Evolutionary conservation across 2,888 invertebrate species (phyloP), one percentile per base, ranked within the genome.

Genomic region (Brenthis daphne): DNA sequence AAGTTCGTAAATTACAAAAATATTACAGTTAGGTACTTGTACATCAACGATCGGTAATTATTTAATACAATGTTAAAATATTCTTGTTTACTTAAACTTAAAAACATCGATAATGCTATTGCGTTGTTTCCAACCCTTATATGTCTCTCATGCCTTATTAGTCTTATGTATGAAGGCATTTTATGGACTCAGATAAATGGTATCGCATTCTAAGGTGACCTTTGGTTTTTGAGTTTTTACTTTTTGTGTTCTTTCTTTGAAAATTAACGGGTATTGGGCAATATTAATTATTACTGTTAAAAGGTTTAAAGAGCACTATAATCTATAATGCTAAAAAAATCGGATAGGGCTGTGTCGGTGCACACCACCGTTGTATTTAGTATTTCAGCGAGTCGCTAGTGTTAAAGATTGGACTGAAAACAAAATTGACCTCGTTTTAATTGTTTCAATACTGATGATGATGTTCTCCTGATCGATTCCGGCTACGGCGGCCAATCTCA

Each of bases 11-110:
- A 65, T 66, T 65, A 66, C 65, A 43, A 43, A 43, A 43, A 43
- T 43, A 8, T 43, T 43, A 43, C 37, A 11, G 37, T 43, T 43
- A 20, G 20, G 20, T 20, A 29, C 29, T 29, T 29, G 13, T 6
- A 43, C 47, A 57, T 48, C 29, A 43, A 50, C 29, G 16, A 20
- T 20, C 0, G 43, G 13, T 65, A 63, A 63, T 69, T 65, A 63
- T 67, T 61, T 33, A 68, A 64, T 64, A 64, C 43, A 57, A 64
- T 68, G 57, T 63, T 63, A 57, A 69, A 29, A 65, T 69, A 65
- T 65, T 29, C 56, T 57, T 33, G 12, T 51, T 65, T 47, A 61
- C 53, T 61, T 69, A 12, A 50, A 50, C n/a, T 60, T 29, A 60
- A 57, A 69, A 65, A 69, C 51, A 48, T 48, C 56, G 61, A 63